Base-by-base conservation (phyloP, 2,797 vertebrate genomes). In the Bryconaethiops microstoma region DNA sequence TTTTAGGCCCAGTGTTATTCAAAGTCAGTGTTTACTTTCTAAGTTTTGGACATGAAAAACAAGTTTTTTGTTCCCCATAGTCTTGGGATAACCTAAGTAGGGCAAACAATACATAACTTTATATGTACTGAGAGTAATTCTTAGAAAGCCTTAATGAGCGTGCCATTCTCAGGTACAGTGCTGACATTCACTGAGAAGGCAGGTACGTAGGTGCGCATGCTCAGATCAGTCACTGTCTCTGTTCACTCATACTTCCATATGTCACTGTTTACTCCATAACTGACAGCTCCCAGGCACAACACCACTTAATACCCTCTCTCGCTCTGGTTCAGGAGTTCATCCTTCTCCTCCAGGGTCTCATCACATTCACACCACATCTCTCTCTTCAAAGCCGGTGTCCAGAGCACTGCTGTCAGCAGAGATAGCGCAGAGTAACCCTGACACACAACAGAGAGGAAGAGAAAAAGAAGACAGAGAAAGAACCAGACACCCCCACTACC, bases 311-410 rank as follows among this genome's bases (percentile, higher is more conserved):
- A 91, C 89, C 92, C 90, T 73, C 76, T 57, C 59, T 57, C 75
- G 45, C 59, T 54, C 59, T 87, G 85, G 96, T 96, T 97, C 96
- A 97, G 95, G 95, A 97, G 96, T 97, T 96, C 96, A 96, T 55
- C 82, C 86, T 89, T 92, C 94, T 93, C 95, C 94, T 94, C 93
- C 91, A 94, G 94, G 95, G 96, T 94, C 95, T 94, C 91, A 94
- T 96, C 95, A 93, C 95, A 94, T 96, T 95, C 96, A 90, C 87
- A 81, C 92, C 92, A 87, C 91, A 96, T 96, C 95, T 96, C 94
- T 93, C 94, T 95, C 93, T 92, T 92, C 92, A 93, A 95, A 96
- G 95, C 92, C 94, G 93, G 92, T 74, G 89, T 83, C 10, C 91
- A 91, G 93, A 93, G 90, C 68, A 40, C 72, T 82, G 86, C 95